Percentiles rank a stretch among this genome's conserved stretches.
Evolutionary conservation across 2,113 vertebrate species (phyloP).

Genomic region (Callipepla californica): DNA sequence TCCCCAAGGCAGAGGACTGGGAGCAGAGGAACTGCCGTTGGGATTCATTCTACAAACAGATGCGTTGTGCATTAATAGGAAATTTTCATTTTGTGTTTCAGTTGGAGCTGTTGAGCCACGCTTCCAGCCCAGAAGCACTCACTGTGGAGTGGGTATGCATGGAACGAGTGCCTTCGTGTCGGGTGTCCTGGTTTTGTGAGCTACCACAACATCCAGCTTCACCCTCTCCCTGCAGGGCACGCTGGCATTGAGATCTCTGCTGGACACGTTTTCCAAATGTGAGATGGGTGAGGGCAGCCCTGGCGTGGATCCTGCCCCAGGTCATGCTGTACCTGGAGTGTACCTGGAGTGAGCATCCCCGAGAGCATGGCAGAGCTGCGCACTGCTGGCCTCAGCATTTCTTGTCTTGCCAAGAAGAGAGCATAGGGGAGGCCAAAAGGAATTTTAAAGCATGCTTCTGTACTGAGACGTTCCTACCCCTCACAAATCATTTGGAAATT

Average conservation of each 20-base stretch:
- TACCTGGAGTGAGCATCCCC: neutral
- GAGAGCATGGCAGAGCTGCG: neutral
- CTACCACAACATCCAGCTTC: rapidly evolving
- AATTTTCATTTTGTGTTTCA: neutral
- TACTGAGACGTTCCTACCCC: neutral
- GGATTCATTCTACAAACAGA: neutral
- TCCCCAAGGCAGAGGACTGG: neutral
- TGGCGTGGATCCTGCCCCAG: neutral
- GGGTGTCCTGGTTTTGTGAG: neutral
- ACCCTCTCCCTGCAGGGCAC: rapidly evolving
- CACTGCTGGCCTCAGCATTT: rapidly evolving
- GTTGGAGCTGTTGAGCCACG: neutral
- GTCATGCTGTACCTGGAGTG: neutral
- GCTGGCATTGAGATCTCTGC: neutral
- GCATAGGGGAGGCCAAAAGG: neutral
- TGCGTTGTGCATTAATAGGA: neutral
- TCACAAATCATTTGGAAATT: neutral
- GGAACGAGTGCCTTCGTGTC: rapidly evolving
- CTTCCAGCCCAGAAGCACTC: neutral
- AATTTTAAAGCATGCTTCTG: neutral
- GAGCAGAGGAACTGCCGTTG: neutral
- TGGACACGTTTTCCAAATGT: neutral
- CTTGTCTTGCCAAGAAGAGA: neutral
- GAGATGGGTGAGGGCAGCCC: neutral
- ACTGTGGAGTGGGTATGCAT: rapidly evolving